Conservation (phyloP, 2,797 vertebrate species). For the Aplochiton taeniatus region DNA sequence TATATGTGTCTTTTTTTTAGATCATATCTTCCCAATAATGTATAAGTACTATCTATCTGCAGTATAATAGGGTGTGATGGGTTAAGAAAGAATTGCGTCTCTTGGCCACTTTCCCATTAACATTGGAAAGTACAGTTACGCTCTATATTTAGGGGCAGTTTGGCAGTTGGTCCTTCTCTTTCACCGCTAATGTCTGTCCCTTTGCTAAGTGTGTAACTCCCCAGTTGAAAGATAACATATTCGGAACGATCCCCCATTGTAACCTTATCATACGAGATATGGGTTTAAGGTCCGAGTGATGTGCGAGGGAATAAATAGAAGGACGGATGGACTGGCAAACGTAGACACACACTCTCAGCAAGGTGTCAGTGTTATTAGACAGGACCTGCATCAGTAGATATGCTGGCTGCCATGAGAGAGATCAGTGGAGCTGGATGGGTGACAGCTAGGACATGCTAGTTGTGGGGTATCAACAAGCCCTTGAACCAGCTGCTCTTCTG, state of each 20-base stretch:
- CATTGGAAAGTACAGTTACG: slow-evolving; percentile 34
- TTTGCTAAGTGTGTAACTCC: too few relatives aligned
- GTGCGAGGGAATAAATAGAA: neutral
- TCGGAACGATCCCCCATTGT: too few relatives aligned
- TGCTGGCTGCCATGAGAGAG: slow-evolving; percentile 15
- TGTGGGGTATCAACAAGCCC: slow-evolving; percentile 47
- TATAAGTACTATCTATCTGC: too few relatives aligned
- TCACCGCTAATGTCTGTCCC: slow-evolving; percentile 23
- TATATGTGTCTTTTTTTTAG: too few relatives aligned
- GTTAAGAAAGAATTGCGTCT: too few relatives aligned
- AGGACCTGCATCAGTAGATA: slow-evolving; percentile 34
- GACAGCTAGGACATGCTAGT: slow-evolving; percentile 29
- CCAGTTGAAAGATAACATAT: too few relatives aligned
- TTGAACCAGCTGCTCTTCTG: slow-evolving; percentile 42
- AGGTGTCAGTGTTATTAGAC: slow-evolving; percentile 41
- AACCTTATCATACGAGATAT: too few relatives aligned
- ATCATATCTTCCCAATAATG: too few relatives aligned
- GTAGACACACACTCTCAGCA: neutral
- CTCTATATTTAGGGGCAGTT: slow-evolving; percentile 48
- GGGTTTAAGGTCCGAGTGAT: too few relatives aligned
- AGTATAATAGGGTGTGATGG: too few relatives aligned
- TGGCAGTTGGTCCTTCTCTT: slow-evolving; percentile 25
- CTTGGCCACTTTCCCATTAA: slow-evolving; percentile 9
- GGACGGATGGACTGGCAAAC: neutral
- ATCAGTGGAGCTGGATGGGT: slow-evolving; percentile 37